Base-by-base conservation (phyloP, 2,888 invertebrate genomes). In the Agrochola circellaris region DNA sequence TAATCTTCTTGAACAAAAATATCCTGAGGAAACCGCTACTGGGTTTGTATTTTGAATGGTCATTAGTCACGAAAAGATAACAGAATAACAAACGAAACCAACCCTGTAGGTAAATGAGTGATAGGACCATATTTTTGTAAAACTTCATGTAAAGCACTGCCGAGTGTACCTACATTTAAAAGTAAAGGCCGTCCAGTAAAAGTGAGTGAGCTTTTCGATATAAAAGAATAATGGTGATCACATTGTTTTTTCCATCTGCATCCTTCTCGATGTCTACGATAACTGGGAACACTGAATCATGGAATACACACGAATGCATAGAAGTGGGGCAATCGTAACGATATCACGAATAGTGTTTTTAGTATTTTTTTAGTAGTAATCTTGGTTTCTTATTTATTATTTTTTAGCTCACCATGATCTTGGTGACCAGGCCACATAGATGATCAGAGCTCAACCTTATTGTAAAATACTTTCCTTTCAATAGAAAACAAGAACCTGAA, bases 21-120 rank as follows among this genome's bases (percentile, higher is more conserved):
- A 54, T 82, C 13, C 34, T 60, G 58, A 66, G 75, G 62, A 73
- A 75, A 80, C 69, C 71, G 75, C 76, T 72, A 42, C 62, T 82
- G 83, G 67, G 34, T 84, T 84, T 84, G 78, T 87, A 87, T 87
- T 89, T 89, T 83, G 87, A 86, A 90, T 89, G 84, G 81, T 86
- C 86, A 90, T 90, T 90, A 87, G 89, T 88, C 88, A 89, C 86
- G 72, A 70, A 73, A 87, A 88, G 89, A 90, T 90, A 90, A 90
- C 89, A 85, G 64, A 80, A 73, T 86, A 79, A 81, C 87, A 88
- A 89, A 87, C 86, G 86, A 89, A 89, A 86, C 83, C 87, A 86
- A 87, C 82, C 58, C 86, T 77, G 62, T 34, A 79, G 75, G 80
- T 82, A 75, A 79, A 76, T 83, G 67, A 79, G 58, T 83, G 72